These are phyloP conservation scores for Podabrus alpinus DNA, from an alignment of 2,888 invertebrate genomes.

Conservation along the genomic window DNA sequence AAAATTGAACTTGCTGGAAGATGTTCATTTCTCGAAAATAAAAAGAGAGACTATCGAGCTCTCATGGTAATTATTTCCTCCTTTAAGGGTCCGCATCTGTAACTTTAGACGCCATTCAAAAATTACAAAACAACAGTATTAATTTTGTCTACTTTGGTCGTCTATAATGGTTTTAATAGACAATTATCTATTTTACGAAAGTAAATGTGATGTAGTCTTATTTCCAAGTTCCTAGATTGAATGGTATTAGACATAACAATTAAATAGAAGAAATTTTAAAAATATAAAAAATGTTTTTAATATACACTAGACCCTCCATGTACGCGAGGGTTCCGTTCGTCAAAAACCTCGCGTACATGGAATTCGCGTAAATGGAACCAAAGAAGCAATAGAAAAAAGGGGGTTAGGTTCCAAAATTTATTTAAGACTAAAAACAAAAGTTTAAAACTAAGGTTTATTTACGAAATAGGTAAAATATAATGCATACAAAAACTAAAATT, in stretches of 20 bases:
- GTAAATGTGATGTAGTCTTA: conserved; percentile 29
- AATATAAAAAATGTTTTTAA: background rate
- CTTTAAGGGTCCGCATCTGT: background rate
- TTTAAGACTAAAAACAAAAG: too few relatives aligned
- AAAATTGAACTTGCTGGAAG: too few relatives aligned
- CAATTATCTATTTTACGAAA: conserved; percentile 19
- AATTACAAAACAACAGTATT: background rate
- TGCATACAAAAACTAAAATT: too few relatives aligned
- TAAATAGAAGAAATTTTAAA: conserved; percentile 9
- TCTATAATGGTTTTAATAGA: conserved; percentile 1
- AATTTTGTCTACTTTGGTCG: background rate
- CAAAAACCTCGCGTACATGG: too few relatives aligned
- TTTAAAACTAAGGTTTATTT: too few relatives aligned
- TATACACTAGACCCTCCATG: too few relatives aligned
- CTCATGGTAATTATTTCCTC: background rate
- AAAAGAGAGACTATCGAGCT: background rate
- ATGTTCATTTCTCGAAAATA: too few relatives aligned
- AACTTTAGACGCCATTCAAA: background rate
- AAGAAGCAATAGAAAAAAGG: too few relatives aligned
- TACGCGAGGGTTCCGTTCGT: too few relatives aligned
- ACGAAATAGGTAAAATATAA: too few relatives aligned
- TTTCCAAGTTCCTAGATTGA: conserved; percentile 24
- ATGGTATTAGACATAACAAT: conserved; percentile 11
- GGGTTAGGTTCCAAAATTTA: too few relatives aligned
- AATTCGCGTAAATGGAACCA: too few relatives aligned